Percentiles rank a stretch among this genome's conserved stretches.
These are phyloP conservation scores for Sesamia nonagrioides DNA, from an alignment of 1,140 invertebrate species.

Conservation along the genomic window DNA sequence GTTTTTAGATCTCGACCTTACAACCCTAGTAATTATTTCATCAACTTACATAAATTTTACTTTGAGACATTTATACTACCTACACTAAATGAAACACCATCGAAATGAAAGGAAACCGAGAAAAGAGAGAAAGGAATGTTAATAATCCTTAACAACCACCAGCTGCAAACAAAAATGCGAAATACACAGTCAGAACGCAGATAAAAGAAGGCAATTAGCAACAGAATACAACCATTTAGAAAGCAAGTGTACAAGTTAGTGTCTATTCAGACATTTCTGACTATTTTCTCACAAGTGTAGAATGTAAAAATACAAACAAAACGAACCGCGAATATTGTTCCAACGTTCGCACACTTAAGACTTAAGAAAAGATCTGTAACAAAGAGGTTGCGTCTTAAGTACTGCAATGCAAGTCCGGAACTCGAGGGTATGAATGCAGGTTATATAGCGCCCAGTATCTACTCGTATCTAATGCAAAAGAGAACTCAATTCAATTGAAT, in stretches of 20 bases:
- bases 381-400: constrained; percentile 38
- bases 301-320: constrained; percentile 6
- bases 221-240: constrained; percentile 22
- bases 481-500: no score
- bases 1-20: no score
- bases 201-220: neutral
- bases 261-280: constrained; percentile 1
- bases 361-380: constrained; percentile 28
- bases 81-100: no score
- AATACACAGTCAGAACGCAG: neutral
- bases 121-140: no score
- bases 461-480: neutral
- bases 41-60: no score
- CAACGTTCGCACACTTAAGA: constrained; percentile 33
- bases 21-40: no score
- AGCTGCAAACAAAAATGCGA: no score
- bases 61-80: no score
- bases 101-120: no score
- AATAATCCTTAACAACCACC: no score
- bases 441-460: neutral
- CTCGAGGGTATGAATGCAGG: neutral
- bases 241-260: constrained; percentile 18
- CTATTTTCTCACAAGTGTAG: constrained; percentile 10
- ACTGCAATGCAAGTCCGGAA: neutral
- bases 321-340: constrained; percentile 3